phyloP scores from a whole-genome alignment of 2,888 invertebrate species.

The Campaea margaritaria region DNA sequence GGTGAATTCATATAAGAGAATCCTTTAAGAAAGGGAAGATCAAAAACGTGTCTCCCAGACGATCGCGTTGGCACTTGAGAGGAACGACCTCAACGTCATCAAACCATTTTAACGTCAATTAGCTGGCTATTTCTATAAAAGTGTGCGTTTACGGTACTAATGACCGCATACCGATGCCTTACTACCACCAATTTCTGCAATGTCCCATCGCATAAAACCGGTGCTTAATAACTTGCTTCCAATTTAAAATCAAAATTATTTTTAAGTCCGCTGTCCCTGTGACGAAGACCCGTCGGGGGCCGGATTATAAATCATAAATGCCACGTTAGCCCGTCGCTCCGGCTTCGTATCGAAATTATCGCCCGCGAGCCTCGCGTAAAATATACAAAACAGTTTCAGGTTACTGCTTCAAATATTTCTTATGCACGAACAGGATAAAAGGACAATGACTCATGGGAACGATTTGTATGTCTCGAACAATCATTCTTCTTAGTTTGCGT shows the following conservation, averaged over 20 bases:
- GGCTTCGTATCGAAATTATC: slow-evolving; percentile 77
- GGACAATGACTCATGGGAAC: slow-evolving; percentile 66
- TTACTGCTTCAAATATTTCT: slow-evolving; percentile 78
- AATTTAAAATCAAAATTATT: slow-evolving; percentile 81
- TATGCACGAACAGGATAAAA: slow-evolving; percentile 66
- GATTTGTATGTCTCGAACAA: slow-evolving; percentile 18
- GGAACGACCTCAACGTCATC: background rate
- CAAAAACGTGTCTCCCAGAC: too few relatives aligned
- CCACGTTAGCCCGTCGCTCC: slow-evolving; percentile 73
- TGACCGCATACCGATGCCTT: slow-evolving; percentile 31
- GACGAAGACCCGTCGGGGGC: slow-evolving; percentile 74
- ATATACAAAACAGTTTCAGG: slow-evolving; percentile 80
- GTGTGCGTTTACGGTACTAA: slow-evolving; percentile 18
- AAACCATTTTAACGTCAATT: slow-evolving; percentile 4
- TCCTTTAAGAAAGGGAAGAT: background rate
- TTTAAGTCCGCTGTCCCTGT: slow-evolving; percentile 74
- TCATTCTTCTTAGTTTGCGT: background rate
- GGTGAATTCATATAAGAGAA: too few relatives aligned
- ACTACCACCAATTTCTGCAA: slow-evolving; percentile 53
- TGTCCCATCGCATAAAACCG: slow-evolving; percentile 68
- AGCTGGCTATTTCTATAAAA: slow-evolving; percentile 18
- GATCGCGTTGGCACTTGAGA: background rate
- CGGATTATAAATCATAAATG: slow-evolving; percentile 83
- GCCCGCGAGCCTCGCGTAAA: slow-evolving; percentile 71
- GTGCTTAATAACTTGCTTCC: slow-evolving; percentile 76